Evolutionary conservation across 2,113 vertebrate species (phyloP).

Genomic region (Cynopterus brachyotis): DNA sequence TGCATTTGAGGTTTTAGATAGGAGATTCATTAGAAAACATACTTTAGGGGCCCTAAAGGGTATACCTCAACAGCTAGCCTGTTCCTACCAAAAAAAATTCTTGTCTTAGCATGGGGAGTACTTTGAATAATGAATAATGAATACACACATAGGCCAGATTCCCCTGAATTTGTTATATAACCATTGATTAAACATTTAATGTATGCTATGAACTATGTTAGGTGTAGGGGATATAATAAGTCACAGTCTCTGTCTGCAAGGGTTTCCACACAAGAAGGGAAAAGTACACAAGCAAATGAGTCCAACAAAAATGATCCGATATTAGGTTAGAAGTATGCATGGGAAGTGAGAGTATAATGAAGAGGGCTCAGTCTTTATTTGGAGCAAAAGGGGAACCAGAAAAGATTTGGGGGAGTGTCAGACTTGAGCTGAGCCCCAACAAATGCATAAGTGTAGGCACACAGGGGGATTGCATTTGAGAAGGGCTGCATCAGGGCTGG

Average conservation of each 20-base stretch:
- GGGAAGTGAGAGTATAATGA: neutral
- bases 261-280: neutral
- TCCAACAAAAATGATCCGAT: neutral
- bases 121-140: neutral
- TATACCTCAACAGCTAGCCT: neutral
- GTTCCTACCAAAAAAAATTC: neutral
- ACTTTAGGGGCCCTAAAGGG: neutral
- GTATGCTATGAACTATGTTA: neutral
- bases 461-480: neutral
- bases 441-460: neutral
- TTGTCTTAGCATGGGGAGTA: neutral
- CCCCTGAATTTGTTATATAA: neutral
- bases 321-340: neutral
- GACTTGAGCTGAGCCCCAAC: neutral
- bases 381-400: neutral
- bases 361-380: neutral
- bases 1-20: constrained; percentile 54
- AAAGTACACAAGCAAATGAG: neutral
- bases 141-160: neutral
- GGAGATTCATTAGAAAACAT: constrained; percentile 1
- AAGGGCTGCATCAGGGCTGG: neutral
- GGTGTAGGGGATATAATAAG: neutral
- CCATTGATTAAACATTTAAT: neutral
- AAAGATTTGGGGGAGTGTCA: neutral
- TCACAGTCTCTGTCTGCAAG: neutral